Evolutionary conservation across 2,888 invertebrate species (phyloP).

Genomic region (Sarcophaga caerulescens): DNA sequence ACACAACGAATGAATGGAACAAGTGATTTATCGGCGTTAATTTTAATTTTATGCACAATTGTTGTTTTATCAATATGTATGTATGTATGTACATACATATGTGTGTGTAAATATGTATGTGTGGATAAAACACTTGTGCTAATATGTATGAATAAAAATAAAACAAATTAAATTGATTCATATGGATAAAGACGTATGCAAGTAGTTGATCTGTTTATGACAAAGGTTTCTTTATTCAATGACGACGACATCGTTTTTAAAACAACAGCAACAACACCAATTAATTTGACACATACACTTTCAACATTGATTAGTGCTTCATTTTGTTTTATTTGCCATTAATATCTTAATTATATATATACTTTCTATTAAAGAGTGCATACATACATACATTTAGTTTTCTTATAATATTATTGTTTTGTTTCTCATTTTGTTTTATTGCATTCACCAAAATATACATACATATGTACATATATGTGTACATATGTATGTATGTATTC

Average conservation of each 20-base stretch:
- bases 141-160: neutral
- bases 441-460: neutral
- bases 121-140: neutral
- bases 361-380: neutral
- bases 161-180: conserved; percentile 6
- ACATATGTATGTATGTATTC: neutral
- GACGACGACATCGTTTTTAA: too few relatives aligned
- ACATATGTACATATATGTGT: neutral
- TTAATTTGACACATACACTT: too few relatives aligned
- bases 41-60: neutral
- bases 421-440: neutral
- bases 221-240: too few relatives aligned
- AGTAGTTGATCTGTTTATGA: too few relatives aligned
- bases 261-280: too few relatives aligned
- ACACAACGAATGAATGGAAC: neutral
- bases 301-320: too few relatives aligned
- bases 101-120: neutral
- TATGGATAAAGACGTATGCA: neutral
- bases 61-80: neutral
- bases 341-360: conserved; percentile 23
- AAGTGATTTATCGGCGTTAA: conserved; percentile 20
- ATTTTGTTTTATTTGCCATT: neutral
- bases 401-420: neutral
- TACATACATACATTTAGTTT: neutral
- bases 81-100: neutral